These are phyloP conservation scores for Heterotilapia buettikoferi DNA, from an alignment of 2,113 vertebrate species.

Conservation along the genomic window DNA sequence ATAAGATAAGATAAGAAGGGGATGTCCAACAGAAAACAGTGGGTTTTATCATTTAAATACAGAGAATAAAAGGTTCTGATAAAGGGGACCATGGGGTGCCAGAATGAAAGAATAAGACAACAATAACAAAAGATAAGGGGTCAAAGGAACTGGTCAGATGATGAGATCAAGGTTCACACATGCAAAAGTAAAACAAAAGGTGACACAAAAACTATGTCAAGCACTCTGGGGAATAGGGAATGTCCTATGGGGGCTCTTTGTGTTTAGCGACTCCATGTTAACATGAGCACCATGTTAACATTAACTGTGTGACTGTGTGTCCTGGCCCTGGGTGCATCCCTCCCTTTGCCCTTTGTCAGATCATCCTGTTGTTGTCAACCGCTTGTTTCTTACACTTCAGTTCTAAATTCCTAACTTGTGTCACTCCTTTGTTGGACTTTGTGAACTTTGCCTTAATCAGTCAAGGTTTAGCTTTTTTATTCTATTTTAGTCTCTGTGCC, in stretches of 20 bases:
- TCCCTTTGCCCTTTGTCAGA: not conserved
- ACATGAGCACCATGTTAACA: not conserved
- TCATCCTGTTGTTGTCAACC: not conserved
- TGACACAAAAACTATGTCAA: not conserved
- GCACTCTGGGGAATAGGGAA: not conserved
- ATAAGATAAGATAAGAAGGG: not conserved
- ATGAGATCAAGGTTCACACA: not conserved
- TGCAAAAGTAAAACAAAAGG: not conserved
- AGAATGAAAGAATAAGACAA: not conserved
- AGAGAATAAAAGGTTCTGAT: not conserved
- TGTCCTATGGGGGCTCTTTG: not conserved
- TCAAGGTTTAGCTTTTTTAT: not conserved
- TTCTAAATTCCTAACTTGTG: not conserved
- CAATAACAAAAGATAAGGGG: not conserved
- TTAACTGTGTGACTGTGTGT: not conserved
- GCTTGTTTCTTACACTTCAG: not conserved
- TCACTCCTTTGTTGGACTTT: not conserved
- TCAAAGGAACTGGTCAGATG: not conserved
- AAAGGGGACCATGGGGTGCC: not conserved
- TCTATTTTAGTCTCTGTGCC: not conserved
- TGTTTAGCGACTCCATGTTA: not conserved
- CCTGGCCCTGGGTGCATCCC: not conserved
- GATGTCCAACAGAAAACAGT: not conserved
- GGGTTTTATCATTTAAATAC: not conserved
- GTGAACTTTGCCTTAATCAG: not conserved